phyloP scores from a whole-genome alignment of 2,888 invertebrate genomes.

The Archaeoteleia sp. region DNA sequence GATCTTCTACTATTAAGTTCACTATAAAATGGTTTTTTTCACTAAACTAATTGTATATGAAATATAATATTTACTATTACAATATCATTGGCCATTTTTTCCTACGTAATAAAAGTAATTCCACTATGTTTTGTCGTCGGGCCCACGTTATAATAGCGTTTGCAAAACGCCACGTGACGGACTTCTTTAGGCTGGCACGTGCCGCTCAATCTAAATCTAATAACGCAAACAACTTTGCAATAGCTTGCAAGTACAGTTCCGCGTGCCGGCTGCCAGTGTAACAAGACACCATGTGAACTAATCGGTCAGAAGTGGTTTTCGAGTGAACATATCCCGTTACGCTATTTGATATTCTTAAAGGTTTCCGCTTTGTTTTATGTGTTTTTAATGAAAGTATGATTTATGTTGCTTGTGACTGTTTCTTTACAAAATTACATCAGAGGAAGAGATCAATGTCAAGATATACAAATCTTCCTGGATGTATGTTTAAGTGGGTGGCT shows the following conservation, averaged over 20 bases:
- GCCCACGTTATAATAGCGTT: conserved; percentile 59
- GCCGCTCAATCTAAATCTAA: conserved; percentile 73
- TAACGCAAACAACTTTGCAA: conserved; percentile 73
- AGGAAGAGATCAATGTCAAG: too few species aligned
- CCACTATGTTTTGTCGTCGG: conserved; percentile 57
- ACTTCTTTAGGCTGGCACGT: conserved; percentile 58
- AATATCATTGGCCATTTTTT: too few species aligned
- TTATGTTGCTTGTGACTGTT: too few species aligned
- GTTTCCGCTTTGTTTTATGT: too few species aligned
- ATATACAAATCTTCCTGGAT: too few species aligned
- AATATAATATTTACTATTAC: conserved; percentile 62
- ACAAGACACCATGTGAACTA: conserved; percentile 74
- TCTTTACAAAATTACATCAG: too few species aligned
- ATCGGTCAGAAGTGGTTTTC: conserved; percentile 70
- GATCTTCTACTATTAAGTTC: too few species aligned
- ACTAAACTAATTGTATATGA: too few species aligned
- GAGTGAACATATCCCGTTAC: conserved; percentile 64
- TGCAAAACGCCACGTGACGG: conserved; percentile 59
- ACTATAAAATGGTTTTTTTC: too few species aligned
- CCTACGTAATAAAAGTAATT: conserved; percentile 15
- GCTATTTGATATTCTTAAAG: conserved; percentile 59
- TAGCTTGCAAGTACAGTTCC: conserved; percentile 57
- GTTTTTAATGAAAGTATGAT: too few species aligned
- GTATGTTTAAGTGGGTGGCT: too few species aligned
- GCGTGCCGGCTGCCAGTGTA: conserved; percentile 62